Conservation (phyloP, 2,797 vertebrate genomes). For the Platyrinchus mystaceus region DNA sequence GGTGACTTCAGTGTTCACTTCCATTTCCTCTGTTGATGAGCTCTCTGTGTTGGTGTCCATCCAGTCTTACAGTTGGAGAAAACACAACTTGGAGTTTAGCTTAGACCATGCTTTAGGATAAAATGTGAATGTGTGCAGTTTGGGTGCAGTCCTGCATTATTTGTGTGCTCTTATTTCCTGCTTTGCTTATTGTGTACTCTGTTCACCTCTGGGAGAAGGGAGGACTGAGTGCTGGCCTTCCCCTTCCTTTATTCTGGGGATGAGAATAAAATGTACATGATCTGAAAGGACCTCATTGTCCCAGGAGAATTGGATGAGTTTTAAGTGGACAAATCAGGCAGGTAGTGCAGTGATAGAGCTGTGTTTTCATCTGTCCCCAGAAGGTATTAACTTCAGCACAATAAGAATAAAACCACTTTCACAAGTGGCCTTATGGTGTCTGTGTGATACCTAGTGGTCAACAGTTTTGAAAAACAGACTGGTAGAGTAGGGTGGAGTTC, state of each 20-base stretch:
- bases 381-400: background rate
- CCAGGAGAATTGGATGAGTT: background rate
- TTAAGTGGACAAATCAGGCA: background rate
- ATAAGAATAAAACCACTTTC: background rate
- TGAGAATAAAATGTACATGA: background rate
- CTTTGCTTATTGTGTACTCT: background rate
- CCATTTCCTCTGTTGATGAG: background rate
- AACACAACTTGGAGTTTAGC: background rate
- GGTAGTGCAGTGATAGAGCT: background rate
- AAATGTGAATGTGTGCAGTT: background rate
- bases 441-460: background rate
- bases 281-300: background rate
- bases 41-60: background rate
- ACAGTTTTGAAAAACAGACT: background rate
- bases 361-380: background rate
- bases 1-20: background rate
- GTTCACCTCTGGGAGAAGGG: background rate
- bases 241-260: background rate
- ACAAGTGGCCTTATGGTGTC: background rate
- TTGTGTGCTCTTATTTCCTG: background rate
- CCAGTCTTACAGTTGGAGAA: background rate
- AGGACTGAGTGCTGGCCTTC: background rate
- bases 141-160: background rate
- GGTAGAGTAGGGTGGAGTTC: background rate
- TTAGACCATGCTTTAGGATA: background rate